phyloP scores from a whole-genome alignment of 2,113 vertebrate genomes.

The Coturnix japonica region DNA sequence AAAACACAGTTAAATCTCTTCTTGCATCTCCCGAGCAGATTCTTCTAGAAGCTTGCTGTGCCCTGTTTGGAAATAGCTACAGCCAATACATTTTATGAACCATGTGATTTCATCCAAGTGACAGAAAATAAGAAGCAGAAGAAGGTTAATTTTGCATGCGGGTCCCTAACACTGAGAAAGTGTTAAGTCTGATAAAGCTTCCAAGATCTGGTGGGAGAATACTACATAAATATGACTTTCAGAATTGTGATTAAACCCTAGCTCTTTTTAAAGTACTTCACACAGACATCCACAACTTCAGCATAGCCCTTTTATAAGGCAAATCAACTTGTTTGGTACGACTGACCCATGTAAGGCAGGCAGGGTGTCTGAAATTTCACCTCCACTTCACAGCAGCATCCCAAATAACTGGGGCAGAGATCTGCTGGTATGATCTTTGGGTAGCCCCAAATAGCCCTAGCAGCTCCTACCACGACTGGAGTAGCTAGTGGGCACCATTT shows the following conservation, averaged over 20 bases:
- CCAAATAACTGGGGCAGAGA: background rate
- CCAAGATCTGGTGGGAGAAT: background rate
- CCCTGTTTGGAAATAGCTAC: background rate
- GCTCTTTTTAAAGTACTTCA: background rate
- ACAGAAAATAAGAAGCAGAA: background rate
- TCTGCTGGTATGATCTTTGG: background rate
- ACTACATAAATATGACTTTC: background rate
- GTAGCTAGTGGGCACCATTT: accelerated
- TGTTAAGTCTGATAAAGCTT: background rate
- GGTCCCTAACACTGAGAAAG: background rate
- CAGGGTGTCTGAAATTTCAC: background rate
- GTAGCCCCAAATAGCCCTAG: accelerated
- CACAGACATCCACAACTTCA: background rate
- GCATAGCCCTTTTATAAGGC: background rate
- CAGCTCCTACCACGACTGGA: background rate
- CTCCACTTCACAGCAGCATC: accelerated
- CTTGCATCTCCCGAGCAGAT: background rate
- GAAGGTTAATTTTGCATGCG: background rate
- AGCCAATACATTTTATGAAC: background rate
- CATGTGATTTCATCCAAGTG: background rate
- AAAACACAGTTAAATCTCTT: background rate
- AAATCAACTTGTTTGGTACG: background rate
- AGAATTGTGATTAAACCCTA: background rate
- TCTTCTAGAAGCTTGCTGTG: background rate
- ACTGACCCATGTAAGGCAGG: accelerated